These are phyloP conservation scores for Anabas testudineus DNA, from an alignment of 2,797 vertebrate genomes.

Conservation along the genomic window DNA sequence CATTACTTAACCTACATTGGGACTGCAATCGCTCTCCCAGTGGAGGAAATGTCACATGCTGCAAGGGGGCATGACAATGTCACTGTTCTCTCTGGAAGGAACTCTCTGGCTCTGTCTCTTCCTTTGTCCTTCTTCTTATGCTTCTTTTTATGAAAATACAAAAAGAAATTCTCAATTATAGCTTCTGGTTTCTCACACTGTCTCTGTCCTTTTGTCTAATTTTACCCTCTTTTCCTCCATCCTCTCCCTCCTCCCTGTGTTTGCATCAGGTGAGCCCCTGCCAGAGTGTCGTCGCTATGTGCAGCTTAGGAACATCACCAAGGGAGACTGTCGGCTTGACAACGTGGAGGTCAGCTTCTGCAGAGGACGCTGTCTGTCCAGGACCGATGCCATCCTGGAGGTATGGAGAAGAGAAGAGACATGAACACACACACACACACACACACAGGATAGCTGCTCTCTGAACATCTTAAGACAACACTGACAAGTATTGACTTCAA, in stretches of 20 bases:
- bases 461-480: not conserved
- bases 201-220: not conserved
- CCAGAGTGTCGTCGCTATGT: constrained; percentile 84
- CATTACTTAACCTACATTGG: constrained; percentile 56
- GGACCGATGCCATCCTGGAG: constrained; percentile 90
- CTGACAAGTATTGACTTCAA: not conserved
- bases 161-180: constrained; percentile 7
- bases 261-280: constrained; percentile 75
- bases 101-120: constrained; percentile 1
- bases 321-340: constrained; percentile 88
- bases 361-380: constrained; percentile 88
- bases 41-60: constrained; percentile 55
- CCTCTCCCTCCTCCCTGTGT: not conserved
- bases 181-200: not conserved
- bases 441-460: not conserved
- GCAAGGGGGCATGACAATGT: constrained; percentile 50
- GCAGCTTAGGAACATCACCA: constrained; percentile 90
- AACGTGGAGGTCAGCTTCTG: constrained; percentile 92
- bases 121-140: constrained; percentile 4
- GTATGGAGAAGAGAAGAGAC: constrained; percentile 65
- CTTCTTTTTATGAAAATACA: constrained; percentile 31
- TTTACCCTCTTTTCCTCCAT: not conserved
- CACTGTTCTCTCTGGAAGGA: constrained; percentile 43
- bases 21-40: constrained; percentile 58
- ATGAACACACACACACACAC: not conserved